A percentile compares a stretch with the other conserved stretches of the same genome.
Conservation (phyloP, 2,113 vertebrate species). For the Zosterops hypoxanthus region DNA sequence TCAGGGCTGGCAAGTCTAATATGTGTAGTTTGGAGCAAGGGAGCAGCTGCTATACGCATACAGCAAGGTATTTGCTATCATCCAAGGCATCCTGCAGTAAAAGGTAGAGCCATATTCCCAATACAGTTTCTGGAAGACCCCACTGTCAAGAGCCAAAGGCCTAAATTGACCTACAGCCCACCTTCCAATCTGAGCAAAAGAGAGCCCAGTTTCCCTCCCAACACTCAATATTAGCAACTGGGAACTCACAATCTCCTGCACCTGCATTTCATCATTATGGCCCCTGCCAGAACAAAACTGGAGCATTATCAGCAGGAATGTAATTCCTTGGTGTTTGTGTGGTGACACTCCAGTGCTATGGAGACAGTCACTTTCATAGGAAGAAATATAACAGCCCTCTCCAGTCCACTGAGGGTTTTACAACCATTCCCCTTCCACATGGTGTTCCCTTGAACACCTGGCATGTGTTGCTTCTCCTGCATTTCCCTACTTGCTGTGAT, state of each 20-base stretch:
- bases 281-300: background rate
- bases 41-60: background rate
- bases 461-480: background rate
- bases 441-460: background rate
- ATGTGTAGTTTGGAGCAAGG: background rate
- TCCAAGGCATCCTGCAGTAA: background rate
- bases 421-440: background rate
- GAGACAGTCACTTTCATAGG: background rate
- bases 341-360: background rate
- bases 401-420: background rate
- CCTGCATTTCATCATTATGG: background rate
- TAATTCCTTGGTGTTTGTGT: background rate
- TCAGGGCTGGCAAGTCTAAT: background rate
- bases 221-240: background rate
- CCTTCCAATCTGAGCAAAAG: background rate
- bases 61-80: background rate
- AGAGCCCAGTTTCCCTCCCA: background rate
- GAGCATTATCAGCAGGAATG: background rate
- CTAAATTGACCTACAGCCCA: background rate
- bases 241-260: background rate
- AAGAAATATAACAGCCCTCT: background rate
- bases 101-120: background rate
- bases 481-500: background rate
- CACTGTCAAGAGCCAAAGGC: background rate
- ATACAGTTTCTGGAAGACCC: background rate